phyloP scores from a whole-genome alignment of 2,113 vertebrate species.

The Solenodon paradoxus region DNA sequence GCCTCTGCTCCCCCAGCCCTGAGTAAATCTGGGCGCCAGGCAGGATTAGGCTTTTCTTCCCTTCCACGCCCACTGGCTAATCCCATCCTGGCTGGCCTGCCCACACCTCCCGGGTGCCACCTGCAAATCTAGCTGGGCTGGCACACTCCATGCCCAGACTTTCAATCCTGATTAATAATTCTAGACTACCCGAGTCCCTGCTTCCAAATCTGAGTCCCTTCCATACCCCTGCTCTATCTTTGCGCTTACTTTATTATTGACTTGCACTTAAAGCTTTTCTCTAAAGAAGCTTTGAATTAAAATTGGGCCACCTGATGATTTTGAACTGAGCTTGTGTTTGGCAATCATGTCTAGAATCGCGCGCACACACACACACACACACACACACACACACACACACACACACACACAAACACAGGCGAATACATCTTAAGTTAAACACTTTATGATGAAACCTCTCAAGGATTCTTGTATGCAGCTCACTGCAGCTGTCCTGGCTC shows the following conservation, averaged over 20 bases:
- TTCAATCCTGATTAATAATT: background rate
- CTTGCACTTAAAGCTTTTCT: background rate
- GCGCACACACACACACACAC: too few species aligned
- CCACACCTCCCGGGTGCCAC: fast-evolving
- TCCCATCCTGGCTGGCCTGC: background rate
- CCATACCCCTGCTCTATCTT: background rate
- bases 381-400: too few species aligned
- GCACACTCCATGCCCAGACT: background rate
- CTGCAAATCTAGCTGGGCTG: background rate
- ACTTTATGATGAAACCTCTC: background rate
- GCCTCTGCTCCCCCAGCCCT: background rate
- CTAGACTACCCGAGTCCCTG: too few species aligned
- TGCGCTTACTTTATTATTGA: background rate
- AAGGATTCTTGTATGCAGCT: background rate
- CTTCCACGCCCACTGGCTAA: background rate
- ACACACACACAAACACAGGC: too few species aligned
- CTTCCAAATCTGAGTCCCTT: background rate
- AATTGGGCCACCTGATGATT: background rate
- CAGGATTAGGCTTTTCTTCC: conserved; percentile 24
- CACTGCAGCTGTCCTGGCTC: background rate
- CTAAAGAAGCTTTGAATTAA: background rate
- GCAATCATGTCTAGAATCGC: background rate
- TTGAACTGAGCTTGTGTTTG: background rate
- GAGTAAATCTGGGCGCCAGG: background rate
- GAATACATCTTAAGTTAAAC: background rate